Conservation (phyloP, 2,888 invertebrate species). For the Osmoderma eremita region DNA sequence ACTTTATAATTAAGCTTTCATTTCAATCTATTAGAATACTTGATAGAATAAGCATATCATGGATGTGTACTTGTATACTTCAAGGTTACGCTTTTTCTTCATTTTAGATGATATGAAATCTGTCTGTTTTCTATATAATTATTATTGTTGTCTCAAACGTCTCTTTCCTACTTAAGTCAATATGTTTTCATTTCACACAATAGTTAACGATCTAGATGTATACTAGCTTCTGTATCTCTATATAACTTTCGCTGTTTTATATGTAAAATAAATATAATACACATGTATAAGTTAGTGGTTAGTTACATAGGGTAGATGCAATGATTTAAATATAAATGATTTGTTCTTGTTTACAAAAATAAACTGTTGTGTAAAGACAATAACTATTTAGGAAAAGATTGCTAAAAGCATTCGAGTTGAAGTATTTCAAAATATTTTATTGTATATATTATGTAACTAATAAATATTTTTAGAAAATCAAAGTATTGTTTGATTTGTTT, state of each 20-base stretch:
- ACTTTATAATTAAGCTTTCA: neutral
- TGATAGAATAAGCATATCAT: constrained; percentile 45
- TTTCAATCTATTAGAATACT: constrained; percentile 22
- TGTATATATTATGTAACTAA: constrained; percentile 33
- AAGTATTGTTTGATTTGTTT: neutral
- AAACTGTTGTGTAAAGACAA: constrained; percentile 65
- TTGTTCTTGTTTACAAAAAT: constrained; percentile 31
- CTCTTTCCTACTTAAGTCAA: constrained; percentile 65
- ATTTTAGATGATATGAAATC: constrained; percentile 1
- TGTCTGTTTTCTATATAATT: constrained; percentile 6
- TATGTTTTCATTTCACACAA: constrained; percentile 51
- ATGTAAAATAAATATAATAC: constrained; percentile 1
- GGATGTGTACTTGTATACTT: constrained; percentile 27
- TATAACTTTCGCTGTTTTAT: neutral
- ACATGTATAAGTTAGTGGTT: neutral
- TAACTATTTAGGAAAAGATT: constrained; percentile 61
- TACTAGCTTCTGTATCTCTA: neutral
- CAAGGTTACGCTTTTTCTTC: neutral
- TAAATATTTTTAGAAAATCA: constrained; percentile 25
- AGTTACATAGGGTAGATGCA: constrained; percentile 16
- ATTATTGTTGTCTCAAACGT: constrained; percentile 35
- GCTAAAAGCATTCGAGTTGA: constrained; percentile 42
- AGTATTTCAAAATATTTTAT: constrained; percentile 40
- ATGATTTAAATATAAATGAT: constrained; percentile 21
- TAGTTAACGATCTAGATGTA: constrained; percentile 32